Conservation (phyloP, 2,797 vertebrate species). For the Chlorospingus semifuscus region DNA sequence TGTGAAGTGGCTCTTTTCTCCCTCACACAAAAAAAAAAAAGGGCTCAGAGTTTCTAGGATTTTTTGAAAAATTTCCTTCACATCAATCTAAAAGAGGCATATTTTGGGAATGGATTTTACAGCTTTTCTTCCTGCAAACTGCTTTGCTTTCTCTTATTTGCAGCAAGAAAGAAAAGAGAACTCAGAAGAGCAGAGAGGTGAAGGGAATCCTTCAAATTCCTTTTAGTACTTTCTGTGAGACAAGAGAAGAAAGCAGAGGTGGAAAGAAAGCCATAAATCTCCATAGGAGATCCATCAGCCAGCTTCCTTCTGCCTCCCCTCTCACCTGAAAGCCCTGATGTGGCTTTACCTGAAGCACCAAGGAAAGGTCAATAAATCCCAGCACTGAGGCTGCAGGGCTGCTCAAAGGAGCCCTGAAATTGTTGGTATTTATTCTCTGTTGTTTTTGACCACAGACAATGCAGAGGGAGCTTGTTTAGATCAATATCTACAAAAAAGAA, state of each 20-base stretch:
- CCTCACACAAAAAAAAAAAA: neutral
- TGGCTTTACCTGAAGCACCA: neutral
- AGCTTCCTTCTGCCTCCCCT: neutral
- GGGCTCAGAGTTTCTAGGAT: accelerated
- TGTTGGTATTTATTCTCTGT: neutral
- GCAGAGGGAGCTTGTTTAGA: neutral
- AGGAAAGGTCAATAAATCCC: neutral
- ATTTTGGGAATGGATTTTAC: neutral
- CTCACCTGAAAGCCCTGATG: neutral
- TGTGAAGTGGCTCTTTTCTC: neutral
- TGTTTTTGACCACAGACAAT: neutral
- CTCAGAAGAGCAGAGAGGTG: neutral
- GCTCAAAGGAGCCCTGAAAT: neutral
- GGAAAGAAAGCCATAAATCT: neutral
- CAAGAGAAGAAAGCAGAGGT: neutral
- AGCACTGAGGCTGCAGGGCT: neutral
- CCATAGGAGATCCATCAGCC: neutral
- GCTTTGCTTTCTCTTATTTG: neutral
- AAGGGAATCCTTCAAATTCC: neutral
- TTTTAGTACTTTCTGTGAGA: neutral
- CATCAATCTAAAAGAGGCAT: neutral
- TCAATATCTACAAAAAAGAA: neutral
- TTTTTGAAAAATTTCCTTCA: neutral
- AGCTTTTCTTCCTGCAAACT: neutral
- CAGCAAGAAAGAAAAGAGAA: neutral